Evolutionary conservation across 2,888 invertebrate species (phyloP).

Genomic region (Drosophila vallismaia): DNA sequence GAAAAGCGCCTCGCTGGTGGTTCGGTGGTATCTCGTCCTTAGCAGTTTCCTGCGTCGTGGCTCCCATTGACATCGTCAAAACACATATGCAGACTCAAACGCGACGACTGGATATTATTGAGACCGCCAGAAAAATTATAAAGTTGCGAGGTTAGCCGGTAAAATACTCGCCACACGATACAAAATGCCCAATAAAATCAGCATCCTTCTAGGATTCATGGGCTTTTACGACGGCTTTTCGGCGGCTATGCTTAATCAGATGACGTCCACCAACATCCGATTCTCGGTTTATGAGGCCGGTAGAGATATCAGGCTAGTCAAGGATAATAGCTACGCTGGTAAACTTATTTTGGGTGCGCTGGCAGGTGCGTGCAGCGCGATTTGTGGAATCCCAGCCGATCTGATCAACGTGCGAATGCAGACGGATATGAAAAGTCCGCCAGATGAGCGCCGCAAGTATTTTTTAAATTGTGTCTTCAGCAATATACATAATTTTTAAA

Average conservation of each 20-base stretch:
- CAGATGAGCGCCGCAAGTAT: slow-evolving; percentile 41
- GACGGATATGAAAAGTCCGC: slow-evolving; percentile 46
- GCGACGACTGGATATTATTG: slow-evolving; percentile 11
- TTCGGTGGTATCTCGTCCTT: slow-evolving; percentile 57
- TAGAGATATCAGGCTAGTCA: slow-evolving; percentile 15
- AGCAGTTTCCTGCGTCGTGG: slow-evolving; percentile 44
- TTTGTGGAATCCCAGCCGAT: slow-evolving; percentile 49
- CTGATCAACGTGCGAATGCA: slow-evolving; percentile 60
- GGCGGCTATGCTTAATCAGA: slow-evolving; percentile 47
- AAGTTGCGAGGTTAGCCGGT: slow-evolving; percentile 27
- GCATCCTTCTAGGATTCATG: slow-evolving; percentile 3
- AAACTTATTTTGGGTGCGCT: slow-evolving; percentile 44
- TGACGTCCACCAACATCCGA: slow-evolving; percentile 50
- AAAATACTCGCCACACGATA: neutral
- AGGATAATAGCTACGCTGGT: slow-evolving; percentile 9
- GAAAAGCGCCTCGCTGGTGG: slow-evolving; percentile 59
- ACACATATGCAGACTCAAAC: slow-evolving; percentile 59
- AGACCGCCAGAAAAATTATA: slow-evolving; percentile 35
- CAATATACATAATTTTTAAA: neutral
- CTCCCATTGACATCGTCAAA: slow-evolving; percentile 56
- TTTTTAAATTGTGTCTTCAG: neutral
- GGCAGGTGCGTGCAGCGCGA: slow-evolving; percentile 41
- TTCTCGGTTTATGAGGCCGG: slow-evolving; percentile 49
- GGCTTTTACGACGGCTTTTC: slow-evolving; percentile 61
- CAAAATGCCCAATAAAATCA: neutral